A percentile compares a stretch with the other conserved stretches of the same genome.
Evolutionary conservation across 2,797 vertebrate genomes (phyloP).

Genomic region (Aphelocoma californica): DNA sequence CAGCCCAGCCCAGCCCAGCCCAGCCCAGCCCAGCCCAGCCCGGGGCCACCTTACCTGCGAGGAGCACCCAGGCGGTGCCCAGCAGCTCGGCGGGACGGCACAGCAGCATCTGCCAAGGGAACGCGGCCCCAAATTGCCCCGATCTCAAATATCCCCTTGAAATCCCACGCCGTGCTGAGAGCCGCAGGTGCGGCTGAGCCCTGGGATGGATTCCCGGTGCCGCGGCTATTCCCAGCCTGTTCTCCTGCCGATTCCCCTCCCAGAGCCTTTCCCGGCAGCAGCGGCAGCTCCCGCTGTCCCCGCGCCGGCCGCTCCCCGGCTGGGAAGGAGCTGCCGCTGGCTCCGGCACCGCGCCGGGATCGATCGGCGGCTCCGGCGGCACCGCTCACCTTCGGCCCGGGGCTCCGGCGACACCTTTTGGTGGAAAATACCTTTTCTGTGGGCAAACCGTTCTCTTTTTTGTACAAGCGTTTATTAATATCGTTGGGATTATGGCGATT

Average conservation of each 20-base stretch:
- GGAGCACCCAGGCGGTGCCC: not conserved
- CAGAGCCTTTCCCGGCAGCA: not conserved
- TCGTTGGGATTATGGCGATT: too few species aligned
- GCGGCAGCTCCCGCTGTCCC: not conserved
- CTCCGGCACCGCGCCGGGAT: not conserved
- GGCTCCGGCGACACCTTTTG: not conserved
- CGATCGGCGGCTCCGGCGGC: not conserved
- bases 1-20: not conserved
- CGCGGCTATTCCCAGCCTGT: not conserved
- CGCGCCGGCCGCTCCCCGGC: not conserved
- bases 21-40: not conserved
- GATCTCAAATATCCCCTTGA: accelerated
- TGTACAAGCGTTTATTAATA: not conserved
- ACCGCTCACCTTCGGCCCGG: not conserved
- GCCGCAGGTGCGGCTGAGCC: not conserved
- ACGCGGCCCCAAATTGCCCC: accelerated
- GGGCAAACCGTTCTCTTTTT: not conserved
- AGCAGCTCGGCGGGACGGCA: not conserved
- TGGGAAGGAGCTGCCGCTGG: not conserved
- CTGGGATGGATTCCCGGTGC: not conserved
- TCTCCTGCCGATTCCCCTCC: not conserved
- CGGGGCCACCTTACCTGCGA: not conserved
- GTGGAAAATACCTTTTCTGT: not conserved
- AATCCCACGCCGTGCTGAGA: accelerated
- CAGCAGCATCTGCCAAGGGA: not conserved